A percentile compares a stretch with the other conserved stretches of the same genome.
phyloP scores from a whole-genome alignment of 1,140 invertebrate genomes.

The Apis dorsata region DNA sequence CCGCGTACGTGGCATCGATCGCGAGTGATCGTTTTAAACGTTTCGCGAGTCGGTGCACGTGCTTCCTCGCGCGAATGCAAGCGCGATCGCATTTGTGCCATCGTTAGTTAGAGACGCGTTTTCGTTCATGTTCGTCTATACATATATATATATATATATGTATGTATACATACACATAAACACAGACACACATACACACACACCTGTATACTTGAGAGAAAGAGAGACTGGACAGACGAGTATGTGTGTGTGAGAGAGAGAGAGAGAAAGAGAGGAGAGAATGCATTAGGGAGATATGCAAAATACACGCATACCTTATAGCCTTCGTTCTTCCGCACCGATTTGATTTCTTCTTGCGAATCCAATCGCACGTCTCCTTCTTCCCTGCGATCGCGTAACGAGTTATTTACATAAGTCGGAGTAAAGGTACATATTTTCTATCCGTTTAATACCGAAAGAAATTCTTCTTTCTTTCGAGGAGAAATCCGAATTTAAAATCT shows the following conservation, averaged over 20 bases:
- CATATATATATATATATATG: not conserved
- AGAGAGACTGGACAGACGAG: not conserved
- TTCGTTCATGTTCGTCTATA: slow-evolving; percentile 13
- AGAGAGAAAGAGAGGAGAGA: slow-evolving; percentile 9
- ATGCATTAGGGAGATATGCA: slow-evolving; percentile 3
- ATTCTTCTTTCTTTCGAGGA: not conserved
- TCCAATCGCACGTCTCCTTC: slow-evolving; percentile 20
- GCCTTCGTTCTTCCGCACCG: slow-evolving; percentile 27
- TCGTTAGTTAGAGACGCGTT: slow-evolving; percentile 25
- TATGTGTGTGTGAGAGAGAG: not conserved
- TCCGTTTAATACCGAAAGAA: not conserved
- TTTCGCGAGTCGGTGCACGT: slow-evolving; percentile 9
- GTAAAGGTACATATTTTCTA: no score
- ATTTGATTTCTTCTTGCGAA: slow-evolving; percentile 37
- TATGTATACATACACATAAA: not conserved
- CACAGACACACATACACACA: not conserved
- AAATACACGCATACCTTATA: slow-evolving; percentile 27
- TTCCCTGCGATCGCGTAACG: not conserved
- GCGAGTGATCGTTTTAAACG: slow-evolving; percentile 27
- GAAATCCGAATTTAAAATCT: no score
- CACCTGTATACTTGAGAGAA: slow-evolving; percentile 12
- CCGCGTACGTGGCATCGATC: slow-evolving; percentile 11
- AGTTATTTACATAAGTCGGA: not conserved
- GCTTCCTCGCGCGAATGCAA: slow-evolving; percentile 32
- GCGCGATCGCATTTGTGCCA: slow-evolving; percentile 36